These are phyloP conservation scores for Drosophila fungiperda DNA, from an alignment of 2,888 invertebrate species.

Conservation along the genomic window DNA sequence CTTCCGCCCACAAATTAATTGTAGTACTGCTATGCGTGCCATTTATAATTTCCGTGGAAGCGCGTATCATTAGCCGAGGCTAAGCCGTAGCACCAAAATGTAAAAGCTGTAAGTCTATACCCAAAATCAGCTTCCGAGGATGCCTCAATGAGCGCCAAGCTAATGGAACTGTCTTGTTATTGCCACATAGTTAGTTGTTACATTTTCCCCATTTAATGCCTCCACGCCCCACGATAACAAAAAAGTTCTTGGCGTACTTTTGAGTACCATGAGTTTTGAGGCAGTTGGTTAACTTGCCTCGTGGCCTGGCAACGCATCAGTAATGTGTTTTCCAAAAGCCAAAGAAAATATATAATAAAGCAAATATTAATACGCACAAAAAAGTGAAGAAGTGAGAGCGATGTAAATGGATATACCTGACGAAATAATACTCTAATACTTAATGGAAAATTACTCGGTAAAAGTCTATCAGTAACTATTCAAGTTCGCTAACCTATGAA, in stretches of 20 bases:
- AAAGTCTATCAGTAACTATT: not conserved
- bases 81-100: conserved; percentile 49
- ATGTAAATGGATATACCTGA: not conserved
- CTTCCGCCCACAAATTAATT: conserved; percentile 64
- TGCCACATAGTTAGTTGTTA: conserved; percentile 50
- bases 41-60: conserved; percentile 62
- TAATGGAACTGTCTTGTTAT: conserved; percentile 73
- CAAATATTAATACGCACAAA: conserved; percentile 22
- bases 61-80: conserved; percentile 66
- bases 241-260: conserved; percentile 49
- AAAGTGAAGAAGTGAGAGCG: not conserved
- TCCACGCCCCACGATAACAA: not conserved
- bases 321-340: conserved; percentile 53
- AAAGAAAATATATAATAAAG: conserved; percentile 39
- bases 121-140: conserved; percentile 26
- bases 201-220: conserved; percentile 21
- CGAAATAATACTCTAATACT: not conserved
- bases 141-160: conserved; percentile 51
- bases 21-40: conserved; percentile 59
- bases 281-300: conserved; percentile 11
- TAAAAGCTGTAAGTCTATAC: conserved; percentile 29
- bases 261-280: conserved; percentile 19
- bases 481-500: too few relatives aligned
- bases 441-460: not conserved
- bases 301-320: conserved; percentile 67